phyloP scores from a whole-genome alignment of 2,113 vertebrate species.

The Salvelinus alpinus region DNA sequence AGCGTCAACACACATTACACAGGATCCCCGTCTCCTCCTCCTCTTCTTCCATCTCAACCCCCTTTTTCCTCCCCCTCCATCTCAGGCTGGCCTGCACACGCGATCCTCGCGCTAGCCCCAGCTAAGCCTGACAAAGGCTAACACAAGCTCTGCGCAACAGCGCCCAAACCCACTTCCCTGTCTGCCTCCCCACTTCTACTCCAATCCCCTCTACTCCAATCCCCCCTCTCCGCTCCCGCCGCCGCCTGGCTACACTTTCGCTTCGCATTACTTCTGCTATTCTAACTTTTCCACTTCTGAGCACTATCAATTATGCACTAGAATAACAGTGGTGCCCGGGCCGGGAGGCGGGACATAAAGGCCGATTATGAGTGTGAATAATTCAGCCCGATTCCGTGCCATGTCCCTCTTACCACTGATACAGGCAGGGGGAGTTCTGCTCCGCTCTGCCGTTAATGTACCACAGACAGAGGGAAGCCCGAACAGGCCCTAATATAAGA shows the following conservation, averaged over 20 bases:
- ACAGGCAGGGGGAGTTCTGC: slow-evolving; percentile 49
- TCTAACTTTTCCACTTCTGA: slow-evolving; percentile 99
- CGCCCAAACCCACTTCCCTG: slow-evolving; percentile 29
- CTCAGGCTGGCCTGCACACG: slow-evolving; percentile 69
- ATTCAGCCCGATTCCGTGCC: slow-evolving; percentile 89
- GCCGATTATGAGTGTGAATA: slow-evolving; percentile 96
- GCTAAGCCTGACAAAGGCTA: slow-evolving; percentile 66
- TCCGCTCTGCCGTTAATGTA: slow-evolving; percentile 56
- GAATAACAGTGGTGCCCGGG: slow-evolving; percentile 92
- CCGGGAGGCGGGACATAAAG: slow-evolving; percentile 87
- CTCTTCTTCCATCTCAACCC: slow-evolving; percentile 14
- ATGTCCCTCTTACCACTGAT: slow-evolving; percentile 85
- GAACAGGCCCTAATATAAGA: slow-evolving; percentile 59
- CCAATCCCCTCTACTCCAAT: slow-evolving; percentile 57
- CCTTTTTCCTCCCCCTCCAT: slow-evolving; percentile 11
- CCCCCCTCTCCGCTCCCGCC: slow-evolving; percentile 54
- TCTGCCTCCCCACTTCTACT: slow-evolving; percentile 48
- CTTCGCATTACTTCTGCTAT: slow-evolving; percentile 94
- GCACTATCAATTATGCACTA: slow-evolving; percentile 99
- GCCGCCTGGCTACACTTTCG: slow-evolving; percentile 77
- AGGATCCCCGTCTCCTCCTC: slow-evolving; percentile 27
- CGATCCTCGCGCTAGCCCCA: slow-evolving; percentile 62
- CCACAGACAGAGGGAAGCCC: slow-evolving; percentile 45
- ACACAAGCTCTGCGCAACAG: slow-evolving; percentile 60
- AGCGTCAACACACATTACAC: too few relatives aligned